Percentiles rank a stretch among this genome's conserved stretches.
phyloP scores from a whole-genome alignment of 2,888 invertebrate genomes.

The Xanthostigma xanthostigma region DNA sequence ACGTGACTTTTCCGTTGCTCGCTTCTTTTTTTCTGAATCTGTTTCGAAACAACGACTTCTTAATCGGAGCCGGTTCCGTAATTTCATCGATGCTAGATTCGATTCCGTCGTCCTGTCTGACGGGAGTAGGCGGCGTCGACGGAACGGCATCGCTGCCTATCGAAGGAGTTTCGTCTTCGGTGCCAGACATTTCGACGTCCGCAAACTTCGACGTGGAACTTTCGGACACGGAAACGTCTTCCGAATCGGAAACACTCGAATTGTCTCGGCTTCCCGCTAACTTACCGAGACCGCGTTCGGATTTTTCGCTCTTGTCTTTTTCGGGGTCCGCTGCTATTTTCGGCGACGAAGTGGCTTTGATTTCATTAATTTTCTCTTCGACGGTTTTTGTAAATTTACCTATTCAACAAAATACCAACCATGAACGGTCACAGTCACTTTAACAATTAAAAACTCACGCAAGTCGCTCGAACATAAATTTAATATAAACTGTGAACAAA shows the following conservation, averaged over 20 bases:
- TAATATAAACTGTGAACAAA: too few relatives aligned
- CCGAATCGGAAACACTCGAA: slow-evolving; percentile 51
- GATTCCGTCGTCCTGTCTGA: too few relatives aligned
- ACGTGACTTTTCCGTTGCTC: slow-evolving; percentile 13
- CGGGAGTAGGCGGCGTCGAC: too few relatives aligned
- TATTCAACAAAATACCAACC: slow-evolving; percentile 4
- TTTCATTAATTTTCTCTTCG: slow-evolving; percentile 57
- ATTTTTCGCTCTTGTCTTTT: slow-evolving; percentile 19
- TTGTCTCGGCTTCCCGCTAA: slow-evolving; percentile 39
- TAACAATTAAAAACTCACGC: too few relatives aligned
- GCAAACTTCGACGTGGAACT: slow-evolving; percentile 21
- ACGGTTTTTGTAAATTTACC: slow-evolving; percentile 65
- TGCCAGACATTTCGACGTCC: slow-evolving; percentile 33
- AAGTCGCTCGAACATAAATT: too few relatives aligned
- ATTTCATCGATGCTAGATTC: too few relatives aligned
- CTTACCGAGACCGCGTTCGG: slow-evolving; percentile 25
- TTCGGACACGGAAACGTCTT: slow-evolving; percentile 30
- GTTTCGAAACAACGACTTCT: too few relatives aligned
- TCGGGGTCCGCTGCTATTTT: slow-evolving; percentile 25
- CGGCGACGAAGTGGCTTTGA: slow-evolving; percentile 26
- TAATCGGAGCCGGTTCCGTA: too few relatives aligned
- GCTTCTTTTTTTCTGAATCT: slow-evolving; percentile 2
- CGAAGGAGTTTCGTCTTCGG: slow-evolving; percentile 25
- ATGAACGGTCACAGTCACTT: too few relatives aligned
- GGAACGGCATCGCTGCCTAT: not conserved